These are phyloP conservation scores for Arenaria interpres DNA, from an alignment of 2,113 vertebrate genomes.

Conservation along the genomic window DNA sequence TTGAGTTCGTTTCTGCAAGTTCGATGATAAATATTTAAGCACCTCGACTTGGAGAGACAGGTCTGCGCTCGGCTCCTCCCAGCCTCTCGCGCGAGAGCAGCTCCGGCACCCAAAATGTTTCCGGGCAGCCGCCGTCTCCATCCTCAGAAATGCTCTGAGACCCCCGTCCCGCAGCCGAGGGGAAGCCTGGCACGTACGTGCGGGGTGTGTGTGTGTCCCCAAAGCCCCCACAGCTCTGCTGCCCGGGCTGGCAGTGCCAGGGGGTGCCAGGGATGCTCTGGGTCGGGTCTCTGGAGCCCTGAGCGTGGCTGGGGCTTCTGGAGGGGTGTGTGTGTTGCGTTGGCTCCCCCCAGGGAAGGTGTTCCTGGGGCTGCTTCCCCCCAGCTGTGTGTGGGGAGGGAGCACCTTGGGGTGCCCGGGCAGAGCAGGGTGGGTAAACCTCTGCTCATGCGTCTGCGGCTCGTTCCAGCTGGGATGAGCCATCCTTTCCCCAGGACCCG, in stretches of 20 bases:
- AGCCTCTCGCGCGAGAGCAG: background rate
- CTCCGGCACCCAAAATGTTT: background rate
- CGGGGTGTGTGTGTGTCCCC: background rate
- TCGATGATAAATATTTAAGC: background rate
- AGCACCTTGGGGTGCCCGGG: accelerated
- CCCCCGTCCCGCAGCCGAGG: background rate
- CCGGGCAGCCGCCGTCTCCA: background rate
- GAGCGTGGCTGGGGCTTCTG: background rate
- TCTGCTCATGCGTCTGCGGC: background rate
- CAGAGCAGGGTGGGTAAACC: background rate
- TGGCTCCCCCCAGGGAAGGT: background rate
- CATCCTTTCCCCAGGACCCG: background rate
- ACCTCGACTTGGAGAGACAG: background rate
- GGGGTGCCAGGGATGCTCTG: background rate
- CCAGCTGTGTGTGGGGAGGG: background rate
- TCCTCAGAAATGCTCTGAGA: background rate
- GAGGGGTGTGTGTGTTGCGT: background rate
- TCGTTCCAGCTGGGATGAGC: background rate
- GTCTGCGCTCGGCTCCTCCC: background rate
- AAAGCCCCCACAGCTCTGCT: background rate
- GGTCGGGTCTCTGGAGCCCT: background rate
- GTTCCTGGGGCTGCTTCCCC: accelerated
- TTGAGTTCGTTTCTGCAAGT: background rate
- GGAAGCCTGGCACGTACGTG: accelerated
- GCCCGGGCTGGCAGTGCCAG: background rate